Percentiles rank a stretch among this genome's conserved stretches.
phyloP scores from a whole-genome alignment of 2,113 vertebrate genomes.

The Platycercus adscitus region DNA sequence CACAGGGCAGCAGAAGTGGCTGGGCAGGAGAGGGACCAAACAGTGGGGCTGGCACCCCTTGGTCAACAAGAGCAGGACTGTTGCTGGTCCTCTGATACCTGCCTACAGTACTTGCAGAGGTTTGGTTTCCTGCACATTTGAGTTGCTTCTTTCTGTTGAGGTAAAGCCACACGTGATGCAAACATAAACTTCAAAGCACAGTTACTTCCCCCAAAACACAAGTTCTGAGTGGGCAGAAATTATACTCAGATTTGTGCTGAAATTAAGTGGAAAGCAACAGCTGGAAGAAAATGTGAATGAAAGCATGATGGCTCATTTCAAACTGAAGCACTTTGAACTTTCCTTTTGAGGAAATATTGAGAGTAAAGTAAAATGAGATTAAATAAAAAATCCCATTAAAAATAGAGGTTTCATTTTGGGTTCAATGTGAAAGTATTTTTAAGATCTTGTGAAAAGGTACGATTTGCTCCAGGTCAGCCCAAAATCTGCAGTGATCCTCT shows the following conservation, averaged over 20 bases:
- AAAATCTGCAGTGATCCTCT: not conserved
- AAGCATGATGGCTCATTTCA: not conserved
- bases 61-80: not conserved
- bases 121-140: not conserved
- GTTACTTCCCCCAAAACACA: not conserved
- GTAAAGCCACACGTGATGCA: not conserved
- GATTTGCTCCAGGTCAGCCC: not conserved
- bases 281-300: not conserved
- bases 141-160: not conserved
- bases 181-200: not conserved
- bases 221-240: not conserved
- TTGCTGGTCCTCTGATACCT: not conserved
- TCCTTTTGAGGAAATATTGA: not conserved
- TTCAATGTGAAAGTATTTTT: not conserved
- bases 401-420: not conserved
- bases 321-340: not conserved
- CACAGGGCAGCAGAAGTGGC: not conserved
- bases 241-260: not conserved
- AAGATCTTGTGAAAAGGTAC: not conserved
- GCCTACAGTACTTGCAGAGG: too few relatives aligned
- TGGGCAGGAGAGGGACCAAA: not conserved
- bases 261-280: not conserved
- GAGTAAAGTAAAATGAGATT: not conserved
- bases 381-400: not conserved
- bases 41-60: not conserved